phyloP scores from a whole-genome alignment of 1,140 invertebrate species.

The Mamestra configurata region DNA sequence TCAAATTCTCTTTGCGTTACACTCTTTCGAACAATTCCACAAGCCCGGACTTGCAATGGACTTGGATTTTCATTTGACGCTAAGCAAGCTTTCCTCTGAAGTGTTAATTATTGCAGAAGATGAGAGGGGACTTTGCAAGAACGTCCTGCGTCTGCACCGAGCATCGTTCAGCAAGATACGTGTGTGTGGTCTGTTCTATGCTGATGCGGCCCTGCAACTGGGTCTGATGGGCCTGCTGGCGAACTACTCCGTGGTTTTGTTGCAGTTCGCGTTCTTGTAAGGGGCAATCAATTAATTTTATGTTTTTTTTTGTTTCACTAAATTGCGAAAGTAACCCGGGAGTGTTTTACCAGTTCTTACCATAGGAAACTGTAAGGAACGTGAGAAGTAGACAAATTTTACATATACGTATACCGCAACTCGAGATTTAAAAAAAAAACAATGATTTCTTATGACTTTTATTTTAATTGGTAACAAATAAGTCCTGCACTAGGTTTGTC shows the following conservation, averaged over 20 bases:
- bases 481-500: neutral
- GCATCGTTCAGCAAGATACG: neutral
- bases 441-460: neutral
- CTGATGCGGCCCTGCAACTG: neutral
- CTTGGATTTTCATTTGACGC: no score
- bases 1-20: no score
- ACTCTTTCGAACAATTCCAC: no score
- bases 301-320: no score
- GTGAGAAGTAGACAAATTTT: no score
- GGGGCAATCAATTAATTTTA: neutral
- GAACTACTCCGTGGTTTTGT: neutral
- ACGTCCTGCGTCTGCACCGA: neutral
- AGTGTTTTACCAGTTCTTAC: no score
- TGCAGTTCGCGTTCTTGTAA: neutral
- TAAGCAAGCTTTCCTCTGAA: no score
- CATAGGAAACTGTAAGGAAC: no score
- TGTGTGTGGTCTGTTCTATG: neutral
- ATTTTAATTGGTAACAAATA: neutral
- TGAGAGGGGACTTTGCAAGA: neutral
- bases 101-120: no score
- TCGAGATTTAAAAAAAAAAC: neutral
- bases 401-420: no score
- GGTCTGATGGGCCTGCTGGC: neutral
- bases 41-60: no score
- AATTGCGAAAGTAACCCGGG: no score